Percentiles rank a stretch among this genome's conserved stretches.
These are phyloP conservation scores for Aphis craccivora DNA, from an alignment of 1,140 invertebrate genomes.

Conservation along the genomic window DNA sequence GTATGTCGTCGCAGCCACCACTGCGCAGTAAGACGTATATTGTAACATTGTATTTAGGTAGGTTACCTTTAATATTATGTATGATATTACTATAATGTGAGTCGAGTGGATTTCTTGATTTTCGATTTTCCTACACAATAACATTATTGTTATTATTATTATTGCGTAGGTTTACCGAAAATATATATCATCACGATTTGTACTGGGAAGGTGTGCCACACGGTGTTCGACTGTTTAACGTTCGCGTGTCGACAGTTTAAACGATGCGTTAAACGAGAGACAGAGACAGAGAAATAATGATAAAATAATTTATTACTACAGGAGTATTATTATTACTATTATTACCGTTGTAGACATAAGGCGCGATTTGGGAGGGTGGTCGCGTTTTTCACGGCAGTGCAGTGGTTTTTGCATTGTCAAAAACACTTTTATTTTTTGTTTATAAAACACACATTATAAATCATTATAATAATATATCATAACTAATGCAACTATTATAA, in stretches of 20 bases:
- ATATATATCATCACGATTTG: not conserved
- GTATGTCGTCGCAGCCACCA: too few relatives aligned
- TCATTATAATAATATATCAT: not conserved
- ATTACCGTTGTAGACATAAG: not conserved
- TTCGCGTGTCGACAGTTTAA: not conserved
- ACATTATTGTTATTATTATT: not conserved
- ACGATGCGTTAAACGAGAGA: not conserved
- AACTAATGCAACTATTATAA: not conserved
- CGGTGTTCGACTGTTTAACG: not conserved
- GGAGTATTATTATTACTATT: not conserved
- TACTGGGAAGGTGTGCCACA: not conserved
- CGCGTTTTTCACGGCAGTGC: not conserved
- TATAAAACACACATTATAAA: not conserved
- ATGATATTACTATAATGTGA: not conserved
- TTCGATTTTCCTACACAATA: not conserved
- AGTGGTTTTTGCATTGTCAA: not conserved
- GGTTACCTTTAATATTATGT: not conserved
- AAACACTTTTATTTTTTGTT: not conserved
- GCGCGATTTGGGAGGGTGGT: not conserved
- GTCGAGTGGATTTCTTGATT: not conserved
- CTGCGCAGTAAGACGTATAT: not conserved
- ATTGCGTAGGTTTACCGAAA: not conserved
- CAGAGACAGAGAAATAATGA: not conserved
- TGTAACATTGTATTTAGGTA: not conserved
- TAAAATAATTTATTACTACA: not conserved